phyloP scores from a whole-genome alignment of 2,113 vertebrate genomes.

The Probosciger aterrimus region DNA sequence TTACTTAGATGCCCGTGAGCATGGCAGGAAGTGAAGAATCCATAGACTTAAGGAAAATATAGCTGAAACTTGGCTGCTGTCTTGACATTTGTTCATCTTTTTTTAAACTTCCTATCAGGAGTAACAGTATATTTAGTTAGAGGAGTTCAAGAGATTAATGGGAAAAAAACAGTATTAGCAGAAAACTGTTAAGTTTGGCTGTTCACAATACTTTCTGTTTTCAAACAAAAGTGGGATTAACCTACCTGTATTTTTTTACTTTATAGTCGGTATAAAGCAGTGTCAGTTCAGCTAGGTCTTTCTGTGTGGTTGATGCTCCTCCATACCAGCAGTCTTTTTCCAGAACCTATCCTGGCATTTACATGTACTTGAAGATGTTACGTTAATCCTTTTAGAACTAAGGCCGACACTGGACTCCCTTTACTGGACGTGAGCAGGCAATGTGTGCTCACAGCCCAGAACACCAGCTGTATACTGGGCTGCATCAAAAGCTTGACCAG shows the following conservation, averaged over 20 bases:
- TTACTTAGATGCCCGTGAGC: background rate
- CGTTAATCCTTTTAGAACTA: background rate
- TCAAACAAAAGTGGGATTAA: background rate
- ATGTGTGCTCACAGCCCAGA: rapidly evolving
- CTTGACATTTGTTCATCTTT: background rate
- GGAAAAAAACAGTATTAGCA: background rate
- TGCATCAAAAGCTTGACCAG: background rate
- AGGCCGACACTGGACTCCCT: background rate
- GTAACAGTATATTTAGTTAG: background rate
- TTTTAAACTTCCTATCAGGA: background rate
- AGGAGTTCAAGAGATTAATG: background rate
- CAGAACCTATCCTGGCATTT: background rate
- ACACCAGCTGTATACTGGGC: rapidly evolving
- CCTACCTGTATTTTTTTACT: background rate
- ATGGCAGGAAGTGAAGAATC: background rate
- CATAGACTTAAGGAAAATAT: background rate
- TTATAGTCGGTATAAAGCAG: background rate
- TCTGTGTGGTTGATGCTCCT: background rate
- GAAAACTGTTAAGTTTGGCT: background rate
- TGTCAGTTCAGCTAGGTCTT: background rate
- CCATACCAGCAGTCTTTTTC: background rate
- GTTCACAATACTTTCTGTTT: background rate
- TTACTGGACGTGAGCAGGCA: background rate
- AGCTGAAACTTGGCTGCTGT: background rate
- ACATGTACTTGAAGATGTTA: background rate